These are phyloP conservation scores for Grus americana DNA, from an alignment of 2,113 vertebrate genomes.

Conservation along the genomic window DNA sequence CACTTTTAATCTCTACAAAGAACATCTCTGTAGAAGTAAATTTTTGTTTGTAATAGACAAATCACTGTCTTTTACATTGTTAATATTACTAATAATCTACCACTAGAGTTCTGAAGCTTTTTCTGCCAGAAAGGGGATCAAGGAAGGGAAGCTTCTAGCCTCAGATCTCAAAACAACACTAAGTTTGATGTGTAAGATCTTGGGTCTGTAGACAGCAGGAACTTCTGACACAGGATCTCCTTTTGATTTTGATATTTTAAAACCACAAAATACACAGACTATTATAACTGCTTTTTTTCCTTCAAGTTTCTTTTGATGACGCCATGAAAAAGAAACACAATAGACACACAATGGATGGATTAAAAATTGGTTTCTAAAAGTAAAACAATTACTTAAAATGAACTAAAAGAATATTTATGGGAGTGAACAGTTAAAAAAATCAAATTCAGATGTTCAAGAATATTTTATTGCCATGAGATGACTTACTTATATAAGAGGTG, in stretches of 20 bases:
- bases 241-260: background rate
- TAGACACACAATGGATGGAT: background rate
- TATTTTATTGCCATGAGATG: slow-evolving; percentile 53
- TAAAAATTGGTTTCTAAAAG: background rate
- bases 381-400: background rate
- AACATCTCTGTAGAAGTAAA: background rate
- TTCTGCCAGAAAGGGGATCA: background rate
- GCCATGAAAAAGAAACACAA: background rate
- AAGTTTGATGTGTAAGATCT: background rate
- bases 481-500: slow-evolving; percentile 92
- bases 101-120: background rate
- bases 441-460: slow-evolving; percentile 22
- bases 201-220: background rate
- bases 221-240: background rate
- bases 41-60: background rate
- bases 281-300: background rate
- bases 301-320: background rate
- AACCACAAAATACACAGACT: background rate
- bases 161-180: background rate
- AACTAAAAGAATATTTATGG: background rate
- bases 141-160: background rate
- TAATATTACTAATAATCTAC: background rate
- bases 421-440: background rate
- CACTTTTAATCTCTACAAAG: background rate
- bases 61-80: background rate